Percentiles rank a stretch among this genome's conserved stretches.
Conservation (phyloP, 2,888 invertebrate species). For the Sminthurinus aureus region DNA sequence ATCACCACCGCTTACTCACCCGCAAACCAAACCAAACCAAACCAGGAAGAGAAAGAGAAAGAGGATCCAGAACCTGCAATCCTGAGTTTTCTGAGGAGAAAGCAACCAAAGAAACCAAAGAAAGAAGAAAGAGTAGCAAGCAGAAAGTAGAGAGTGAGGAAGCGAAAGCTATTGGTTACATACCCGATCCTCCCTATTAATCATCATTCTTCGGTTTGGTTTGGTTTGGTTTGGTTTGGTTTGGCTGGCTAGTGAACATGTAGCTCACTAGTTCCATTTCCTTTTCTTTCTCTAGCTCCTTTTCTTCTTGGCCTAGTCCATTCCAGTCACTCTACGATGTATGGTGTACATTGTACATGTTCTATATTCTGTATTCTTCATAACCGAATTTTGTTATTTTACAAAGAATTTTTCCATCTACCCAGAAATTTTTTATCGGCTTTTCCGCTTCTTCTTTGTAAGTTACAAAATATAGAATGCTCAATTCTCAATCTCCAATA, state of each 20-base stretch:
- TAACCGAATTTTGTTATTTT: not conserved
- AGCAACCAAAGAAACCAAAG: not conserved
- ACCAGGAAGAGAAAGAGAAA: slow-evolving; percentile 24
- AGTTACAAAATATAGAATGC: not conserved
- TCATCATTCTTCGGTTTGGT: slow-evolving; percentile 44
- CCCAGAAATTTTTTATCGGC: not conserved
- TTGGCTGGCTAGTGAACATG: not conserved
- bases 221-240: slow-evolving; percentile 16
- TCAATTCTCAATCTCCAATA: too few relatives aligned
- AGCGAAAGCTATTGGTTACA: slow-evolving; percentile 34
- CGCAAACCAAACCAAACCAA: slow-evolving; percentile 16
- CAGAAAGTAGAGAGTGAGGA: not conserved
- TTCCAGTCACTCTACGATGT: not conserved
- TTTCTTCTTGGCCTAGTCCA: slow-evolving; percentile 8
- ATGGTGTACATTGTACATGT: not conserved
- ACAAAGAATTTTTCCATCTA: not conserved
- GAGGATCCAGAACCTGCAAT: not conserved
- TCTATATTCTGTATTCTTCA: not conserved
- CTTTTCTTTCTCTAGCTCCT: not conserved
- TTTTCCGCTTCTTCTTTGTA: not conserved
- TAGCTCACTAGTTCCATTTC: not conserved
- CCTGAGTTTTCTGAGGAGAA: not conserved
- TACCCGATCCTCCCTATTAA: slow-evolving; percentile 41
- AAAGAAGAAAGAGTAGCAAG: not conserved
- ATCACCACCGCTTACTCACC: slow-evolving; percentile 42